Base-by-base conservation (phyloP, 2,113 vertebrate species). In the Nymphicus hollandicus region DNA sequence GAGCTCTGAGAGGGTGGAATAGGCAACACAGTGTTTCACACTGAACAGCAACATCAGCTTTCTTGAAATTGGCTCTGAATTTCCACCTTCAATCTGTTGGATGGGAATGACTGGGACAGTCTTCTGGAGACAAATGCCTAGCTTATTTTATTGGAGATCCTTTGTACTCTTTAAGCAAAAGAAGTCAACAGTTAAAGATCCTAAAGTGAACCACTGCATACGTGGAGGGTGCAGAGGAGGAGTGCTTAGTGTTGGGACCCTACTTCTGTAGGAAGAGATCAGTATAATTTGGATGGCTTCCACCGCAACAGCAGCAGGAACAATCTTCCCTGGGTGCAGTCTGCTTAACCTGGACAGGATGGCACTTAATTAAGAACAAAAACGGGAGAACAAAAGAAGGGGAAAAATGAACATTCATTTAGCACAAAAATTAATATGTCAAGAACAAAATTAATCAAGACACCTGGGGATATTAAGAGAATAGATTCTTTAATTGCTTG, bases 401-500 rank as follows among this genome's bases (percentile, higher is more conserved):
- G 29, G 25, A 1, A 4, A 95, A 93, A 65, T 72, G 33, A 91
- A 41, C n/a, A 61, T 23, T 91, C 7, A 63, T 89, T 93, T 80
- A 70, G 41, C 37, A 86, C 28, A 86, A 93, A 91, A 88, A 93
- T 91, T 79, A 94, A 58, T 64, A 87, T 33, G 41, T 94, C 87
- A 91, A 80, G 58, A 92, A 58, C 9, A 83, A 91, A 94, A 91
- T 96, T 77, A 91, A 93, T 86, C 74, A 86, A 85, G 71, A 76
- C 41, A 88, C 28, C 22, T 1, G 1, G 43, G 28, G 83, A 72
- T 35, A 77, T 88, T 47, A 70, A 46, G 29, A 80, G 78, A 88
- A 93, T 65, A 92, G 91, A 89, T 89, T 91, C 31, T 61, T 80
- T 94, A 93, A 89, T 80, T 86, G 41, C 74, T 69, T 70, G 76